Evolutionary conservation across 1,140 invertebrate genomes (phyloP).

Genomic region (Drosophila sp.): DNA sequence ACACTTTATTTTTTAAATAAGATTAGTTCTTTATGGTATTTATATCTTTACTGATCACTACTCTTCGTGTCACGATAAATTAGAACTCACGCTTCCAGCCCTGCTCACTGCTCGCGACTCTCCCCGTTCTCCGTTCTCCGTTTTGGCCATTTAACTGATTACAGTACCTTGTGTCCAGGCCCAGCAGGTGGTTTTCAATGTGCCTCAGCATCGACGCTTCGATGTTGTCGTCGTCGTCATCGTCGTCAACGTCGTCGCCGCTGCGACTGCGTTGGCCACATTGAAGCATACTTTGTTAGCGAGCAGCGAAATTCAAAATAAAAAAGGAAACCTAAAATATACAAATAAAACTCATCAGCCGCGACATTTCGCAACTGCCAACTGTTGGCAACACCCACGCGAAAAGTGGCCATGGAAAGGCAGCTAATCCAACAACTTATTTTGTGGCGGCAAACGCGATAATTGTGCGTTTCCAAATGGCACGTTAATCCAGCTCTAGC

Average conservation of each 20-base stretch:
- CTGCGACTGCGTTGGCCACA: slow-evolving; percentile 52
- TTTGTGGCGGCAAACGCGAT: slow-evolving; percentile 31
- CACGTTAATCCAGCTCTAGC: slow-evolving; percentile 64
- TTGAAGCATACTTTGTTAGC: slow-evolving; percentile 48
- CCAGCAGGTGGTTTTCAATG: slow-evolving; percentile 79
- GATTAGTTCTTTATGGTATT: too few relatives aligned
- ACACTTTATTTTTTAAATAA: too few relatives aligned
- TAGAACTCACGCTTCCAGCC: background rate
- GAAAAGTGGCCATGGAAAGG: slow-evolving; percentile 5
- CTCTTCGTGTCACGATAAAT: slow-evolving; percentile 14
- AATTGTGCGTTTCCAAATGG: slow-evolving; percentile 66
- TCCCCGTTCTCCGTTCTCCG: slow-evolving; percentile 24
- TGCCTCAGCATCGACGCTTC: slow-evolving; percentile 42
- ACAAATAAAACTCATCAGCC: slow-evolving; percentile 29
- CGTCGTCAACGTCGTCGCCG: too few relatives aligned
- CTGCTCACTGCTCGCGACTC: background rate
- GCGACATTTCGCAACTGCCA: slow-evolving; percentile 48
- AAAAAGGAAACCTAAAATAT: slow-evolving; percentile 1
- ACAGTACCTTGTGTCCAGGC: slow-evolving; percentile 66
- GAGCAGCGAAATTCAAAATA: slow-evolving; percentile 2
- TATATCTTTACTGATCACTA: too few relatives aligned
- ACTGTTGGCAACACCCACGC: slow-evolving; percentile 42
- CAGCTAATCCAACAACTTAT: slow-evolving; percentile 40
- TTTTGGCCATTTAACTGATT: slow-evolving; percentile 73
- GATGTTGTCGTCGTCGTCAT: slow-evolving; percentile 42